Conservation (phyloP, 2,113 vertebrate species). For the Tetrax tetrax region DNA sequence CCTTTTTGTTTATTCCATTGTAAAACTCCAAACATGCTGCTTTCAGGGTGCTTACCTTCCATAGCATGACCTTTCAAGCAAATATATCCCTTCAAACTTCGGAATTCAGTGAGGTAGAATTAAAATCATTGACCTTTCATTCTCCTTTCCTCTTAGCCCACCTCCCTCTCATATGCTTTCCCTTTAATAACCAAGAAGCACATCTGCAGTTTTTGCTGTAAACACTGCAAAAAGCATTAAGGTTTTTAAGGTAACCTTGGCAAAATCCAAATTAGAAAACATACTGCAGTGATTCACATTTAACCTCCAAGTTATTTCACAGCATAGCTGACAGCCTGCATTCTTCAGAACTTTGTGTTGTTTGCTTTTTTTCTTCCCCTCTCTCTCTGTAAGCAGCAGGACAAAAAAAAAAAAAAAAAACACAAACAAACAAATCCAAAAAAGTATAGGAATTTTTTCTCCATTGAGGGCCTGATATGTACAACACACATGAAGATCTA, state of each 20-base stretch:
- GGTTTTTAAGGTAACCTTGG: constrained; percentile 54
- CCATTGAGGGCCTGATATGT: constrained; percentile 18
- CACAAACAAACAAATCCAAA: background rate
- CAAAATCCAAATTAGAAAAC: constrained; percentile 58
- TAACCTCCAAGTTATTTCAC: constrained; percentile 61
- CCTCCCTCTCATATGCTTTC: background rate
- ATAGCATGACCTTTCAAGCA: constrained; percentile 57
- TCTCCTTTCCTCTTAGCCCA: constrained; percentile 45
- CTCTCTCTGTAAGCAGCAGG: background rate
- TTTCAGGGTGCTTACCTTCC: constrained; percentile 56
- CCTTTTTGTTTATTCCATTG: constrained; percentile 65
- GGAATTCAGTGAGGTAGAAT: constrained; percentile 59
- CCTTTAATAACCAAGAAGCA: constrained; percentile 64
- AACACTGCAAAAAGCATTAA: constrained; percentile 55
- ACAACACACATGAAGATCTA: constrained; percentile 37
- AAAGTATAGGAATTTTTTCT: constrained; percentile 48
- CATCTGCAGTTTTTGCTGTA: constrained; percentile 65
- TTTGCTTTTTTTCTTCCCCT: background rate
- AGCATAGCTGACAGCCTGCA: constrained; percentile 43
- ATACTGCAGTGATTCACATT: constrained; percentile 50
- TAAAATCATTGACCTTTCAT: constrained; percentile 67
- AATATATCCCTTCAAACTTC: constrained; percentile 58
- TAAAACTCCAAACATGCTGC: background rate
- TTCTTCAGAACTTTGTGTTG: constrained; percentile 56
- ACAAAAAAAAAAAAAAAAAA: background rate